Conservation (phyloP, 37 sponge, comb jelly and placozoan species). For the Ephydatia muelleri region DNA sequence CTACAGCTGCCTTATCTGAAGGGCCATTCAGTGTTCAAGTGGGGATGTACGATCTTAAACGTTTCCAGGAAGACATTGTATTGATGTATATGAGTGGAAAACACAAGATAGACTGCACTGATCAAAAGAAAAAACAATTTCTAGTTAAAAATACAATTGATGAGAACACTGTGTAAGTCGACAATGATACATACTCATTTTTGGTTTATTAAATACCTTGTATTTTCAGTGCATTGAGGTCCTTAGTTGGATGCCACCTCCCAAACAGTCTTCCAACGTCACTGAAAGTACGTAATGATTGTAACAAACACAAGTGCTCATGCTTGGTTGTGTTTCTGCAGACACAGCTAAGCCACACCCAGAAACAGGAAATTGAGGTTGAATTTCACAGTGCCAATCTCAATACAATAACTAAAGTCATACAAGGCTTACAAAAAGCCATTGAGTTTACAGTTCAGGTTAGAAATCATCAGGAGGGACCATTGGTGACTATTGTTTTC, state of each 20-base stretch:
- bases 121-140: background rate
- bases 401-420: background rate
- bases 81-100: background rate
- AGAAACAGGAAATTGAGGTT: background rate
- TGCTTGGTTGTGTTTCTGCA: background rate
- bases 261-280: background rate
- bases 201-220: background rate
- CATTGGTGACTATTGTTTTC: too few species aligned
- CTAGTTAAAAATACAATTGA: background rate
- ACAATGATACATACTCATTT: too few species aligned
- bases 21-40: background rate
- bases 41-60: background rate
- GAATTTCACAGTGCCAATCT: background rate
- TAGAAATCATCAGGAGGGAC: background rate
- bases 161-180: background rate
- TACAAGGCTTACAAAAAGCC: background rate
- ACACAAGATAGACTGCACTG: background rate
- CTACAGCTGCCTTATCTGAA: background rate
- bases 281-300: background rate
- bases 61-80: background rate
- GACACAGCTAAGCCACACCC: background rate
- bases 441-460: background rate
- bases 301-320: too few species aligned
- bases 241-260: background rate
- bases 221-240: background rate